A percentile compares a stretch with the other conserved stretches of the same genome.
Evolutionary conservation across 2,888 invertebrate species (phyloP).

Genomic region (Eupithecia subfuscata): DNA sequence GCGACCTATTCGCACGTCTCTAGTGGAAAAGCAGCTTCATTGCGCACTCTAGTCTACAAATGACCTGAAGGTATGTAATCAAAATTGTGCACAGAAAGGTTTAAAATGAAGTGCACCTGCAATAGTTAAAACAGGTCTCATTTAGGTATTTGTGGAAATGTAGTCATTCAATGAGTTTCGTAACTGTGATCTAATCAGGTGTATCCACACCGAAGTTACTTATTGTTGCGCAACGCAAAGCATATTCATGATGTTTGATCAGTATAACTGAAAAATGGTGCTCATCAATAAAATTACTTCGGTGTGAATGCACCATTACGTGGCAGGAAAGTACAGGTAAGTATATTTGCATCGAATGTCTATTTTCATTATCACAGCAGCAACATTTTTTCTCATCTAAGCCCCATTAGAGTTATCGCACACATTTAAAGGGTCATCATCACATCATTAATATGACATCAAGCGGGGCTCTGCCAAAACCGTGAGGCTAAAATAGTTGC

Average conservation of each 20-base stretch:
- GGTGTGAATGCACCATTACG: neutral
- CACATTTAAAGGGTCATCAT: slow-evolving; percentile 20
- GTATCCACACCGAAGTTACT: neutral
- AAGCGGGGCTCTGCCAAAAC: slow-evolving; percentile 36
- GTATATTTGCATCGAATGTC: neutral
- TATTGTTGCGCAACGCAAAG: neutral
- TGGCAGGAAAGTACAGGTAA: neutral
- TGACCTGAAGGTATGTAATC: neutral
- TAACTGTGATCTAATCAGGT: neutral
- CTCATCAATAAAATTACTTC: neutral
- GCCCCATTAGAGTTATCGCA: slow-evolving; percentile 8
- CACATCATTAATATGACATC: slow-evolving; percentile 31
- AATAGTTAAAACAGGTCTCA: slow-evolving; percentile 11
- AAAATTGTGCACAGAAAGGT: neutral
- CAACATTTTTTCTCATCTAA: neutral
- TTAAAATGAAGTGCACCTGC: neutral
- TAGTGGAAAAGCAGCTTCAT: neutral
- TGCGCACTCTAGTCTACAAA: neutral
- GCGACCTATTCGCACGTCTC: neutral
- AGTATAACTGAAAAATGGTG: neutral
- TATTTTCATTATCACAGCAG: neutral
- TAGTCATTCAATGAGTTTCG: neutral
- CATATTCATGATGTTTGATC: neutral
- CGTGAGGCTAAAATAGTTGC: slow-evolving; percentile 37
- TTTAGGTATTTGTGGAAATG: slow-evolving; percentile 3